Base-by-base conservation (phyloP, 2,113 vertebrate genomes). In the Caranx ignobilis region DNA sequence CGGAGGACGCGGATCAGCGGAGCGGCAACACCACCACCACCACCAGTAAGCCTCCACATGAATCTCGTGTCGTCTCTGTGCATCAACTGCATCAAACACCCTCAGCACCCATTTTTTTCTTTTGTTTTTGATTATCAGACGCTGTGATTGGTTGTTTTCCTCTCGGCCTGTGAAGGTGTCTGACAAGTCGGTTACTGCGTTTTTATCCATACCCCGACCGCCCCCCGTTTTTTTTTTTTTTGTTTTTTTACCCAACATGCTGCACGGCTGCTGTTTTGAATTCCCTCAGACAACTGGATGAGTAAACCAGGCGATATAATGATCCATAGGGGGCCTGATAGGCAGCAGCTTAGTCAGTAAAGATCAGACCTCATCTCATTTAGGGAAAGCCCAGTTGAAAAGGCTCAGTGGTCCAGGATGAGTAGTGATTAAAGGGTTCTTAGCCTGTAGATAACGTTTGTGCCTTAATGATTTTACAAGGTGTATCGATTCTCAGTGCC, bases 41-140 rank as follows among this genome's bases (percentile, higher is more conserved):
- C 39, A 75, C 6, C 59, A 65, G 90, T 90, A 83, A 88, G 88
- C 47, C 12, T 77, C 15, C 2, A 41, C 6, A 37, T n/a, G 60
- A 60, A 1, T 47, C 10, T 48, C 34, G 41, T n/a, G 26, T 0
- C 50, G 59, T 62, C 68, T 26, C 32, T 39, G n/a, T 43, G 18
- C 8, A 16, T 70, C 19, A 50, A 10, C 4, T 5, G 11, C 45
- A 4, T 18, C 47, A 18, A 16, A 48, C 16, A 48, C 12, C 47
- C 47, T 18, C 47, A 48, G 11, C 43, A 11, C 12, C 8, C 39
- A 2, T 10, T 10, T 41, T 41, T 11, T 41, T 45, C 3, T 68
- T 45, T 13, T 57, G 3, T 73, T 21, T 19, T 3, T 13, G 1
- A 62, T 26, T 11, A 47, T 68, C 55, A 21, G 15, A 39, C 31